Percentiles rank a stretch among this genome's conserved stretches.
These are phyloP conservation scores for Halesus radiatus DNA, from an alignment of 1,140 invertebrate genomes.

Conservation along the genomic window DNA sequence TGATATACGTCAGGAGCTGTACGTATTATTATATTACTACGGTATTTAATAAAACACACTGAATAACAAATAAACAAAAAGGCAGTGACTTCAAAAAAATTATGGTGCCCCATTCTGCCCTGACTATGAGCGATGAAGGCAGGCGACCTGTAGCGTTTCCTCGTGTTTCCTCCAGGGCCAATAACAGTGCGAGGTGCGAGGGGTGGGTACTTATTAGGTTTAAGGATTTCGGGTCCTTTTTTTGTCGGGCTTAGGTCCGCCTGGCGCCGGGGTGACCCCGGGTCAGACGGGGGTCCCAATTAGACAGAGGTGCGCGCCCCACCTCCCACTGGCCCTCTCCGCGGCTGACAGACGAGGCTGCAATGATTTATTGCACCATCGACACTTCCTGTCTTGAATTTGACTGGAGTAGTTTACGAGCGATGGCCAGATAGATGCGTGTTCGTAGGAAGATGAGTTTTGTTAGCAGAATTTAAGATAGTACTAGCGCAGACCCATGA, in stretches of 20 bases:
- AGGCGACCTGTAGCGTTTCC: neutral
- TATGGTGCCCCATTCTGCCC: neutral
- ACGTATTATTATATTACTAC: too few species aligned
- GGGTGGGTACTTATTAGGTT: constrained; percentile 32
- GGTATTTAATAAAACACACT: too few species aligned
- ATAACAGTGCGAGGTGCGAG: constrained; percentile 18
- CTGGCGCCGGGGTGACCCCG: constrained; percentile 51
- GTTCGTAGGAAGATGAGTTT: too few species aligned
- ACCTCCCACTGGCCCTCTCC: constrained; percentile 1
- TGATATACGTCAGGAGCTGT: too few species aligned
- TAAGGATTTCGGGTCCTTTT: constrained; percentile 28
- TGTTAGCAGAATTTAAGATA: too few species aligned
- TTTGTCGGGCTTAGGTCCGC: neutral
- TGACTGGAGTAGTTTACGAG: constrained; percentile 10
- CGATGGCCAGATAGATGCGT: neutral
- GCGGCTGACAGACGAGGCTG: neutral
- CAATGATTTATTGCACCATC: constrained; percentile 50
- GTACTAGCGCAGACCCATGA: too few species aligned
- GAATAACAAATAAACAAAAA: too few species aligned
- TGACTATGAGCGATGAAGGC: neutral
- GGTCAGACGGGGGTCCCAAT: constrained; percentile 53
- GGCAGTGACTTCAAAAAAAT: too few species aligned
- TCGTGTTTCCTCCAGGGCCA: neutral
- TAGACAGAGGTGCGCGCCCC: constrained; percentile 46
- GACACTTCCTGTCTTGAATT: constrained; percentile 53